Percentiles rank a stretch among this genome's conserved stretches.
Evolutionary conservation across 2,113 vertebrate genomes (phyloP).

Genomic region (Pantherophis guttatus): DNA sequence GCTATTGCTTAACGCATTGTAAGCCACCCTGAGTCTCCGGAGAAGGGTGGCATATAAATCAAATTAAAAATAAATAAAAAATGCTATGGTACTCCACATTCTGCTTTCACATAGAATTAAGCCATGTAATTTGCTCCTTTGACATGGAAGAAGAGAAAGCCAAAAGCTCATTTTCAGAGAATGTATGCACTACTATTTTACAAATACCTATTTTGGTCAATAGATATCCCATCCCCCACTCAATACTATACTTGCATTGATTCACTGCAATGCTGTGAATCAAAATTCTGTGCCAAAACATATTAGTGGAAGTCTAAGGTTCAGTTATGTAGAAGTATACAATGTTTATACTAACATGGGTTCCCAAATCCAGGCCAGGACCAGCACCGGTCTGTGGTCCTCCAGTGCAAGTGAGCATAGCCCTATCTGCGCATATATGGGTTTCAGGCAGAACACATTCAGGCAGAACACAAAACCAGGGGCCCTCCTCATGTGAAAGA

Average conservation of each 20-base stretch:
- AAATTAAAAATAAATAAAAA: too few relatives aligned
- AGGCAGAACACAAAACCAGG: too few relatives aligned
- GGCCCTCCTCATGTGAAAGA: too few relatives aligned
- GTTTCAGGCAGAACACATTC: too few relatives aligned
- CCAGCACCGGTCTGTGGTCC: accelerated
- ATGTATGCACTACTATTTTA: not conserved
- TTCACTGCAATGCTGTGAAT: not conserved
- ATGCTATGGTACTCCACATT: not conserved
- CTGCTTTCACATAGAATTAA: not conserved
- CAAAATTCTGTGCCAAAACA: not conserved
- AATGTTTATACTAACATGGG: not conserved
- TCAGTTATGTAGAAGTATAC: not conserved
- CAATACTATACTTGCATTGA: not conserved
- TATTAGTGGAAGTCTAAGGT: not conserved
- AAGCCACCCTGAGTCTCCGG: too few relatives aligned
- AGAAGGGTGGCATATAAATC: too few relatives aligned
- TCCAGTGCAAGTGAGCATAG: too few relatives aligned
- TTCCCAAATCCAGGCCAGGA: too few relatives aligned
- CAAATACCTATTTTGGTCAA: not conserved
- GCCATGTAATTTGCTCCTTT: not conserved
- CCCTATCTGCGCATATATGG: too few relatives aligned
- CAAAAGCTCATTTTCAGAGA: not conserved
- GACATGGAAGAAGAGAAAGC: conserved; percentile 1
- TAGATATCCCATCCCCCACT: not conserved
- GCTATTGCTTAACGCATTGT: too few relatives aligned